Evolutionary conservation across 2,797 vertebrate species (phyloP), one percentile per base, ranked within the genome.

Genomic region (Heterohyrax brucei): DNA sequence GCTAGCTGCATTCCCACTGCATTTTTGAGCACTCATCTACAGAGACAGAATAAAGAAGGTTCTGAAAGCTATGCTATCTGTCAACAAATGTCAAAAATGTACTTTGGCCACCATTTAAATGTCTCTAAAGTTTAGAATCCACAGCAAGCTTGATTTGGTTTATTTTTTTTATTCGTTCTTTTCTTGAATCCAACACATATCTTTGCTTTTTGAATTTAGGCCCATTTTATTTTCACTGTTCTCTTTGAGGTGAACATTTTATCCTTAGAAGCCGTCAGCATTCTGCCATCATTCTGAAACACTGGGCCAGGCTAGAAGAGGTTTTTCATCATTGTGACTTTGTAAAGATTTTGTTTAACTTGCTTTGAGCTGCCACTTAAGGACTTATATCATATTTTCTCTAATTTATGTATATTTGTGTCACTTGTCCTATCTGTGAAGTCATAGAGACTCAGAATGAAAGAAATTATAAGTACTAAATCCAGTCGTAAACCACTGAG

Each of bases 281-380:
- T 81, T 21, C 48, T 95, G 50, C 92, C 59, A 18, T 68, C 39
- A 46, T 75, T n/a, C 10, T 28, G 26, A 83, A 56, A 94, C 4
- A 24, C 84, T 81, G 19, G 21, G 10, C 30, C 62, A 61, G 91
- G 39, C 30, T 62, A 87, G n/a, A 78, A 72, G 76, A 83, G 91
- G 76, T 44, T 59, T 3, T 70, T 82, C 39, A 59, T 91, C 85
- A 86, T 80, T 82, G 89, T 80, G 56, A 68, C 72, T 89, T 75
- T 26, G 24, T 85, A 93, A 88, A 96, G 30, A 44, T 87, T 39
- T 39, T 39, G 39, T 39, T 0, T 78, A 30, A 22, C 46, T 89
- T 70, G 80, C 10, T 85, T 24, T 59, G 53, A 96, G 39, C 44
- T 94, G 30, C 53, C 39, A 82, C 14, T 50, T 88, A 91, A 61